A percentile compares a stretch with the other conserved stretches of the same genome.
Evolutionary conservation across 2,797 vertebrate genomes (phyloP).

Genomic region (Eulemur albifrons): DNA sequence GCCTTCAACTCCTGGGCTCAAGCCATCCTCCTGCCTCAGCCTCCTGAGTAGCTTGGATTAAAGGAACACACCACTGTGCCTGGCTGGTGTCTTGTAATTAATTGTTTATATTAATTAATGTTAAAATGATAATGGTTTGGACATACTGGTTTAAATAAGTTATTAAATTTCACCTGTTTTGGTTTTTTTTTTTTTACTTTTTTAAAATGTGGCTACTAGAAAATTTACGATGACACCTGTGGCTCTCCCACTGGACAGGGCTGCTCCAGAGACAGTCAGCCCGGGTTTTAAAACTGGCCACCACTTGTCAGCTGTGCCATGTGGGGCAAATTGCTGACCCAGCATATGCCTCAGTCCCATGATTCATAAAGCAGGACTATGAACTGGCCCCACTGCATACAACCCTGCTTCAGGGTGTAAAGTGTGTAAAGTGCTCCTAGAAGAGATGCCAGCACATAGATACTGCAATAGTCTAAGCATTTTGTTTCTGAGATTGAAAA

Average conservation of each 20-base stretch:
- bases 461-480: not conserved
- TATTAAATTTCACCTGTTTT: not conserved
- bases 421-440: not conserved
- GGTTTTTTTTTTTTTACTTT: not conserved
- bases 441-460: not conserved
- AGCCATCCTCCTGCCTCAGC: not conserved
- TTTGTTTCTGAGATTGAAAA: not conserved
- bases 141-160: not conserved
- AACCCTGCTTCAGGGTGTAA: not conserved
- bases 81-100: not conserved
- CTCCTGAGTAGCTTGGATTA: not conserved
- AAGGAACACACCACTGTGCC: not conserved
- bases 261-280: not conserved
- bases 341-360: not conserved
- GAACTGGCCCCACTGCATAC: fast-evolving
- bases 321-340: not conserved
- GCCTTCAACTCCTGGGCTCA: not conserved
- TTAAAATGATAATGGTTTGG: not conserved
- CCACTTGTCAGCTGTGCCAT: not conserved
- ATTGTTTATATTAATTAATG: not conserved
- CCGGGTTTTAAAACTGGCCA: not conserved
- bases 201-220: not conserved
- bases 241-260: not conserved
- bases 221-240: not conserved
- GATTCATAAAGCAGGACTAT: fast-evolving